Evolutionary conservation across 2,888 invertebrate species (phyloP).

Genomic region (Noctua pronuba): DNA sequence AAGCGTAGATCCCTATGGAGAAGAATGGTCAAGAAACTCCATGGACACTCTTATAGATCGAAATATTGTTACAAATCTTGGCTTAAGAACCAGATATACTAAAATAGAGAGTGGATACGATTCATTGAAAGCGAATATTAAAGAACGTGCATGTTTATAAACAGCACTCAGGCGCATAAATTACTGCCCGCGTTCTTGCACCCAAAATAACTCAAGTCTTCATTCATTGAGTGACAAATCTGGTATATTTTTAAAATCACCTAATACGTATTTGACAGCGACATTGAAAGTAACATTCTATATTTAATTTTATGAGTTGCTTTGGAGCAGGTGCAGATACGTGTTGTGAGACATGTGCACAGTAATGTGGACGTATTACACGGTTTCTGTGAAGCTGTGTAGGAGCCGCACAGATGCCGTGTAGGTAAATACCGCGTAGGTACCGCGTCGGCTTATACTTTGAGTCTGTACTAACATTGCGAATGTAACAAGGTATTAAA

Average conservation of each 20-base stretch:
- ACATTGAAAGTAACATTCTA: conserved; percentile 44
- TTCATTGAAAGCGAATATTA: conserved; percentile 23
- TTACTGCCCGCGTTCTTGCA: conserved; percentile 1
- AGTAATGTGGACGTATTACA: neutral
- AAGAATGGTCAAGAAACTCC: no score
- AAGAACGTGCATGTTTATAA: conserved; percentile 32
- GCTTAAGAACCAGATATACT: neutral
- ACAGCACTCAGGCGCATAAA: conserved; percentile 30
- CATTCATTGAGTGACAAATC: conserved; percentile 39
- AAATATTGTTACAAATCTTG: no score
- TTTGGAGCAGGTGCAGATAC: conserved; percentile 48
- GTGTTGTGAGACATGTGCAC: conserved; percentile 14
- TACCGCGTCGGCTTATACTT: neutral
- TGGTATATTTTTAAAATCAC: conserved; percentile 44
- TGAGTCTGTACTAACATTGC: neutral
- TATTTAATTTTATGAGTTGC: conserved; percentile 48
- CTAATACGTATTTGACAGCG: conserved; percentile 42
- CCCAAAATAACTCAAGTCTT: conserved; percentile 42
- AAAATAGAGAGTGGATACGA: conserved; percentile 1
- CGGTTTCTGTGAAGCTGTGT: neutral
- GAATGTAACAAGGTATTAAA: neutral
- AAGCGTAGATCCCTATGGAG: no score
- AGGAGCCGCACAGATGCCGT: neutral
- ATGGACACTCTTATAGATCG: no score
- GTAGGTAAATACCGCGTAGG: neutral